phyloP scores from a whole-genome alignment of 2,888 invertebrate genomes.

The Drosophila anomelani region DNA sequence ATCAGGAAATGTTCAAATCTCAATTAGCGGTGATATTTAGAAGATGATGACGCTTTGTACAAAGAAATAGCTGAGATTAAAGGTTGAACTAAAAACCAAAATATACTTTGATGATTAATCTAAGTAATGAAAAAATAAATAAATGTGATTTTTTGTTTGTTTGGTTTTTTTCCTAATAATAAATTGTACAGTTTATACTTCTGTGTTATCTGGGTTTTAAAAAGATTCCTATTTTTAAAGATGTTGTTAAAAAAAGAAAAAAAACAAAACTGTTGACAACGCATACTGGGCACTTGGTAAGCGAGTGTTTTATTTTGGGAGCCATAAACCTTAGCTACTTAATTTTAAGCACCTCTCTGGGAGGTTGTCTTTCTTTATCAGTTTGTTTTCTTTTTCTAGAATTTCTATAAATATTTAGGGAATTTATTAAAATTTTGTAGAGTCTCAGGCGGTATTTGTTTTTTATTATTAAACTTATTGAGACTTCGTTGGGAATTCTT shows the following conservation, averaged over 20 bases:
- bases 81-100: background rate
- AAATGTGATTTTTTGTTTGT: background rate
- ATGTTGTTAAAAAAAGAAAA: background rate
- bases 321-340: background rate
- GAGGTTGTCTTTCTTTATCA: background rate
- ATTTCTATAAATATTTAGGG: background rate
- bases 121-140: background rate
- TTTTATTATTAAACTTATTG: too few species aligned
- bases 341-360: background rate
- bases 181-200: background rate
- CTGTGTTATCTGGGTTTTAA: background rate
- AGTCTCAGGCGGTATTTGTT: background rate
- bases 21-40: conserved; percentile 5
- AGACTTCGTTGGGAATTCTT: background rate
- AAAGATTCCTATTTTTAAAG: background rate
- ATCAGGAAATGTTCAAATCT: conserved; percentile 42
- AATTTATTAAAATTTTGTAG: background rate
- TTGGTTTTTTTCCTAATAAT: background rate
- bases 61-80: background rate
- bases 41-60: background rate
- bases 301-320: conserved; percentile 7
- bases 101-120: conserved; percentile 3
- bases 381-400: background rate
- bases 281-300: background rate
- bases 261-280: background rate